Evolutionary conservation across 2,113 vertebrate genomes (phyloP), one percentile per base, ranked within the genome.

Genomic region (Cinclus mexicanus): DNA sequence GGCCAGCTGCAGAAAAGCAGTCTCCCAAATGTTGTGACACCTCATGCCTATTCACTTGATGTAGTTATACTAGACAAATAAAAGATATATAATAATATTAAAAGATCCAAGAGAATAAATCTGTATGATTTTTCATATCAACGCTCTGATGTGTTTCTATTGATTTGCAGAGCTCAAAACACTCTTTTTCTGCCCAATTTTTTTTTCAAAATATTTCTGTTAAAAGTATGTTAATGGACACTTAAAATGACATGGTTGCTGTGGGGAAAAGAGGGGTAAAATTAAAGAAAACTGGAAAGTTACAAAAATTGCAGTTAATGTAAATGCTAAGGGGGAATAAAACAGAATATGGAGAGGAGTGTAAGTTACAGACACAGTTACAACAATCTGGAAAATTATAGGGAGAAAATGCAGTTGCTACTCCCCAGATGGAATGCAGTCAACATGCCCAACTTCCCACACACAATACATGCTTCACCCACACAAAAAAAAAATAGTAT

Each of bases 221-320:
- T 95, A 88, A 61, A 87, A 41, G 41, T 97, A 97, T 97, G 96
- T 97, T 97, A 98, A 98, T 96, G 95, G 98, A 95, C 89, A 97
- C 64, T 82, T 95, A 83, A 94, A 95, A 89, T 90, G 95, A 91
- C 87, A 55, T 91, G 92, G 83, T 85, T 91, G 94, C 90, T 82
- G 39, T n/a, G 39, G 39, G 46, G 29, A 68, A 67, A 68, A 52
- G 46, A 50, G 6, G 39, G 29, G 23, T 31, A 53, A 67, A 75
- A 89, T 53, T 12, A 60, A 53, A 46, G 44, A 57, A 89, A 89
- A 75, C 17, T 5, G 26, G 13, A 44, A 68, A 69, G 55, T 25
- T n/a, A 53, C 28, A 75, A 89, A 75, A 46, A 46, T 18, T 39
- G 24, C 53, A 75, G 37, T 39, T 52, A 52, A 52, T 33, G n/a